A percentile compares a stretch with the other conserved stretches of the same genome.
These are phyloP conservation scores for Lacanobia wlatinum DNA, from an alignment of 2,888 invertebrate genomes.

Conservation along the genomic window DNA sequence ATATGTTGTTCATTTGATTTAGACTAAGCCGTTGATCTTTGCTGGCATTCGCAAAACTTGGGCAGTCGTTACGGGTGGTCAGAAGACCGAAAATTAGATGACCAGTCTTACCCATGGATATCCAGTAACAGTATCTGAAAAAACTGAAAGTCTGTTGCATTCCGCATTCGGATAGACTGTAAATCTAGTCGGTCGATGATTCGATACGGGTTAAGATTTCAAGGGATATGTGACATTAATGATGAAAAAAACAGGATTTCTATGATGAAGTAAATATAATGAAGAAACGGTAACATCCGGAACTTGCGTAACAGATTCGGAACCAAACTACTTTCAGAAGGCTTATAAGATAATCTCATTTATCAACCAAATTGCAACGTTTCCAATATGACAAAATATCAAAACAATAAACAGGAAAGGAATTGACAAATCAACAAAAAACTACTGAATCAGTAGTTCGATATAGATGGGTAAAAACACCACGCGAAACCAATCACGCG, in stretches of 20 bases:
- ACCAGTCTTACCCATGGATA: neutral
- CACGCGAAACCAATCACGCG: slow-evolving; percentile 55
- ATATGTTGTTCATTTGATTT: neutral
- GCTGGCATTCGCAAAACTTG: neutral
- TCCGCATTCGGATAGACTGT: too few relatives aligned
- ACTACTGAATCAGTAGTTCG: slow-evolving; percentile 22
- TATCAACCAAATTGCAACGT: slow-evolving; percentile 1
- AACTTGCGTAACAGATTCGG: slow-evolving; percentile 2
- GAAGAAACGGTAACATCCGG: neutral
- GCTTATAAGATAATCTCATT: neutral
- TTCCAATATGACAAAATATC: slow-evolving; percentile 18
- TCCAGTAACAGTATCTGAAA: neutral
- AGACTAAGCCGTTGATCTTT: neutral
- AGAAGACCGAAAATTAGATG: neutral
- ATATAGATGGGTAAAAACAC: slow-evolving; percentile 42
- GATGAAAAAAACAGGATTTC: neutral
- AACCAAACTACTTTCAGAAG: slow-evolving; percentile 3
- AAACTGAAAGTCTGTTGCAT: neutral
- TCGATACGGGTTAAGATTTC: neutral
- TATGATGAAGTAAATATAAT: neutral
- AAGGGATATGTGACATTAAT: neutral
- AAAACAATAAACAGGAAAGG: slow-evolving; percentile 57
- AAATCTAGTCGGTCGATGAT: neutral
- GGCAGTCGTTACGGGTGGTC: neutral
- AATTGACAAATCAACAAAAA: slow-evolving; percentile 50